These are phyloP conservation scores for Microcebus ravelobensis DNA, from an alignment of 2,113 vertebrate genomes.

Conservation along the genomic window DNA sequence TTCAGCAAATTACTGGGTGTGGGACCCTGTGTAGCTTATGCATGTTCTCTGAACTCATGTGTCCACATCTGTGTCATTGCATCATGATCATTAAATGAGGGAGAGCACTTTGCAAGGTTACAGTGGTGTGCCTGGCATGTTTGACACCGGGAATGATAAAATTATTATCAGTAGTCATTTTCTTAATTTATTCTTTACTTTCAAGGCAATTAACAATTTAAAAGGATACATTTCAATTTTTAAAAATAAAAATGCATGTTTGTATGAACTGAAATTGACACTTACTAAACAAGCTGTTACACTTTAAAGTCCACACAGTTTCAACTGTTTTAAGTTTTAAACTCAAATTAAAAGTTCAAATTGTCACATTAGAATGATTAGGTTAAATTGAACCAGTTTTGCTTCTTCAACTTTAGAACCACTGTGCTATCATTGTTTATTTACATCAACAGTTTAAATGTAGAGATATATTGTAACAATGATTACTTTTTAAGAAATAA, in stretches of 20 bases:
- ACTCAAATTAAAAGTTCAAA: background rate
- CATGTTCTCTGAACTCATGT: background rate
- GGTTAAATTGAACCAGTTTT: background rate
- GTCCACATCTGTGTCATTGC: background rate
- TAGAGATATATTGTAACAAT: background rate
- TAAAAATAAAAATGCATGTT: background rate
- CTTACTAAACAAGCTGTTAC: background rate
- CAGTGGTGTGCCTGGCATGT: background rate
- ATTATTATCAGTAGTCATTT: background rate
- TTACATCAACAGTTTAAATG: background rate
- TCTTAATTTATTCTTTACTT: background rate
- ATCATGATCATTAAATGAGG: background rate
- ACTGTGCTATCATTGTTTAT: background rate
- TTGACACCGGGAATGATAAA: background rate
- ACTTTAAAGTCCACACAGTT: background rate
- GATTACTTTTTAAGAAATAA: background rate
- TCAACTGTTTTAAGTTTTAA: slow-evolving; percentile 3
- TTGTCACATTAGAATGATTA: background rate
- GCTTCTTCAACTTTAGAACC: background rate
- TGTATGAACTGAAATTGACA: background rate
- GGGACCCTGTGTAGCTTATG: background rate
- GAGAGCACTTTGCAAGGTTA: background rate
- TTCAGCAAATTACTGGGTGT: background rate
- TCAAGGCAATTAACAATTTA: slow-evolving; percentile 6
- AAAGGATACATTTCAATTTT: slow-evolving; percentile 26